phyloP scores from a whole-genome alignment of 2,797 vertebrate species.

The Hybognathus amarus region DNA sequence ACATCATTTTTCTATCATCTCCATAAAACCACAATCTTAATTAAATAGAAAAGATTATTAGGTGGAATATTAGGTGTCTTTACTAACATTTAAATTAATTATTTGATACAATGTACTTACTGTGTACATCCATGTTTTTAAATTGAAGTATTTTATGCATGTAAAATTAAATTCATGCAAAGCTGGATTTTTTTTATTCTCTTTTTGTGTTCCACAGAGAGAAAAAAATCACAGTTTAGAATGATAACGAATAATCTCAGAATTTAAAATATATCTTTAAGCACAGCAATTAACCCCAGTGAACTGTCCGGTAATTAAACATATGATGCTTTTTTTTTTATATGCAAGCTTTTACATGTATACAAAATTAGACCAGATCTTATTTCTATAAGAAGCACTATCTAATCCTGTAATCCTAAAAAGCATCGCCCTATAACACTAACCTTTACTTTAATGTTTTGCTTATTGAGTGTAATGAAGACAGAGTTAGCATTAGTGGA shows the following conservation, averaged over 20 bases:
- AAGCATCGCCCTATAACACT: background rate
- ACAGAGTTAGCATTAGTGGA: background rate
- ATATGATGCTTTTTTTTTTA: background rate
- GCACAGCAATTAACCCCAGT: conserved; percentile 9
- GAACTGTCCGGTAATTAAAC: background rate
- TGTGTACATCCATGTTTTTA: no score
- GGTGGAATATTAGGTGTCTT: no score
- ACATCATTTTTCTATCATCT: no score
- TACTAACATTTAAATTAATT: background rate
- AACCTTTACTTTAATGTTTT: conserved; percentile 1
- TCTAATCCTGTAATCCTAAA: conserved; percentile 30
- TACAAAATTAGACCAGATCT: background rate
- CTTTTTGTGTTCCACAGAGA: background rate
- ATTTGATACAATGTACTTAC: no score
- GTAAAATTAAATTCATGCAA: no score
- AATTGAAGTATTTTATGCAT: no score
- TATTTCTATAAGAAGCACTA: background rate
- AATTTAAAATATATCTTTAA: background rate
- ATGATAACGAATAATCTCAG: background rate
- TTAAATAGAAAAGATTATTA: no score
- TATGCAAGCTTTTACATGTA: background rate
- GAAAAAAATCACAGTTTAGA: background rate
- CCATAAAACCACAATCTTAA: no score
- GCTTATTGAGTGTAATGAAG: background rate
- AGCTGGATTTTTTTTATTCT: no score